Evolutionary conservation across 2,888 invertebrate genomes (phyloP).

Genomic region (Hypselothyrea guttata): DNA sequence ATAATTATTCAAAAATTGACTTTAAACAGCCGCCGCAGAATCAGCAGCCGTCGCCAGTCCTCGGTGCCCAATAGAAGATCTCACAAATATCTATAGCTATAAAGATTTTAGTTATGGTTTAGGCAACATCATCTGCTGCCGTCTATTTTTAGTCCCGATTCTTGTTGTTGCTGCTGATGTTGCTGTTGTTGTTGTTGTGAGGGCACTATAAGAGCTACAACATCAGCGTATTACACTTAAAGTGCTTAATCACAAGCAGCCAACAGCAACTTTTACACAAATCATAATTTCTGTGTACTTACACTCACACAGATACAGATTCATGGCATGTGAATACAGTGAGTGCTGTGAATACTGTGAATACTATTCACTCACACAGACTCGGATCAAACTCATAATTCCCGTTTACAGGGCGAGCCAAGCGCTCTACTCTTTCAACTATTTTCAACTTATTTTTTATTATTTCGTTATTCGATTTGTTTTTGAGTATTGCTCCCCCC

Average conservation of each 20-base stretch:
- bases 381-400: conserved; percentile 34
- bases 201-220: conserved; percentile 29
- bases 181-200: background rate
- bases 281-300: conserved; percentile 58
- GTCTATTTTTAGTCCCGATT: conserved; percentile 65
- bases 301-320: conserved; percentile 1
- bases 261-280: conserved; percentile 64
- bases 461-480: conserved; percentile 49
- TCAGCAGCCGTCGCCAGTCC: conserved; percentile 34
- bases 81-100: conserved; percentile 62
- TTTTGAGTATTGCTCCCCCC: conserved; percentile 22
- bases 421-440: conserved; percentile 49
- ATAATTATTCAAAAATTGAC: conserved; percentile 78
- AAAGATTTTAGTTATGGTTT: conserved; percentile 79
- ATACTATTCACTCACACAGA: conserved; percentile 8
- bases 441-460: background rate
- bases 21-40: conserved; percentile 57
- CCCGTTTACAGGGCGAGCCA: conserved; percentile 28
- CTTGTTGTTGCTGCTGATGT: background rate
- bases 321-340: background rate
- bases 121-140: conserved; percentile 53
- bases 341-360: conserved; percentile 3
- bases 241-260: conserved; percentile 70
- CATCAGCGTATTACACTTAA: conserved; percentile 69
- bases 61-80: conserved; percentile 20